These are phyloP conservation scores for Mola mola DNA, from an alignment of 2,113 vertebrate species.

Conservation along the genomic window DNA sequence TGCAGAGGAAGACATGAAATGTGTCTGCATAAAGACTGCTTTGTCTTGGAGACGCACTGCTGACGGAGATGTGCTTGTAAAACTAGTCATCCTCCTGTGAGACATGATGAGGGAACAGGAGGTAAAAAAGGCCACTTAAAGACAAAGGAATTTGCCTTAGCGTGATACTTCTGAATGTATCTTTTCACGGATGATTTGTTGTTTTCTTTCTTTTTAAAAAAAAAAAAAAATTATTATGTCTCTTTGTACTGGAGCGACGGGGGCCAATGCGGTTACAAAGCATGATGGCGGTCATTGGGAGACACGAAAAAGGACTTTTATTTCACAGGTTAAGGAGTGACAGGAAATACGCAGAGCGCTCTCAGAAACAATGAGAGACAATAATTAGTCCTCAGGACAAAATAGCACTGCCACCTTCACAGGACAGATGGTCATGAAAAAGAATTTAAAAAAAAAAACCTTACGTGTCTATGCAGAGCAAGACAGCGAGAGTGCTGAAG, in stretches of 20 bases:
- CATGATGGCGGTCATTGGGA: slow-evolving; percentile 1
- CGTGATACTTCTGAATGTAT: slow-evolving; percentile 64
- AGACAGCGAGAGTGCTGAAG: slow-evolving; percentile 8
- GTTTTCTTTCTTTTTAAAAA: too few relatives aligned
- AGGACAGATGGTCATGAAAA: not conserved
- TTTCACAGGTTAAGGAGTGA: slow-evolving; percentile 78
- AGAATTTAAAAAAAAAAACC: not conserved
- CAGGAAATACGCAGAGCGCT: slow-evolving; percentile 65
- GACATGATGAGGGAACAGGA: slow-evolving; percentile 25
- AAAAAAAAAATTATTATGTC: too few relatives aligned
- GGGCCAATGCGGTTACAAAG: slow-evolving; percentile 9
- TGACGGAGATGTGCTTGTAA: slow-evolving; percentile 35
- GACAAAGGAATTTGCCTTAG: slow-evolving; percentile 58
- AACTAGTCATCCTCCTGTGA: slow-evolving; percentile 32
- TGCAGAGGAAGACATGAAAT: slow-evolving; percentile 4
- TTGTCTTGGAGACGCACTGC: slow-evolving; percentile 28
- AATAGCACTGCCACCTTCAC: slow-evolving; percentile 43
- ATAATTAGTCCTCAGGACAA: slow-evolving; percentile 56
- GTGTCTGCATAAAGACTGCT: slow-evolving; percentile 16
- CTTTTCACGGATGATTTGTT: too few relatives aligned
- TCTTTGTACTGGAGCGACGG: not conserved
- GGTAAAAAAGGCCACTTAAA: slow-evolving; percentile 36
- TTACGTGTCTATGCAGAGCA: slow-evolving; percentile 24
- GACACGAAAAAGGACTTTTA: slow-evolving; percentile 42
- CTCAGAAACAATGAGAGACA: slow-evolving; percentile 53